Conservation (phyloP, 2,888 invertebrate species). For the Campoplex nolae region DNA sequence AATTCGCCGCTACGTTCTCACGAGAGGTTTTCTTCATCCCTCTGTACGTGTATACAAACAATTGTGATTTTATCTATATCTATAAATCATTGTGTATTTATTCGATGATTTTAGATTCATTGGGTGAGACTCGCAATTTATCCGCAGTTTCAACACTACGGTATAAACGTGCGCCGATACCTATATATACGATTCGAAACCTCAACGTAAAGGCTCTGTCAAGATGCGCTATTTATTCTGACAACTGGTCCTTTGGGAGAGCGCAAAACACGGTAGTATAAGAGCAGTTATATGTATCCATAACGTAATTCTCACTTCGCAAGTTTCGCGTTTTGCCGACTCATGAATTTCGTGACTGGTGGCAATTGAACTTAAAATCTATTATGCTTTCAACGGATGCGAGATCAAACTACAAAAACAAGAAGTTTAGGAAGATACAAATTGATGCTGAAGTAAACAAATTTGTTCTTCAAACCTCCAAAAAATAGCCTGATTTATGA, state of each 20-base stretch:
- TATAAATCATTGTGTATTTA: not conserved
- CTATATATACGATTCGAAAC: constrained; percentile 19
- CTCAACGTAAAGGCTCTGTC: not conserved
- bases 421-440: not conserved
- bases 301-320: constrained; percentile 16
- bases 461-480: not conserved
- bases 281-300: constrained; percentile 4
- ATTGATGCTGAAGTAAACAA: not conserved
- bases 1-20: constrained; percentile 44
- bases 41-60: not conserved
- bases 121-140: not conserved
- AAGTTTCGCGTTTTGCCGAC: not conserved
- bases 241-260: constrained; percentile 40
- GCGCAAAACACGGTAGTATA: constrained; percentile 13
- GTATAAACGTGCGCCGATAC: not conserved
- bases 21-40: constrained; percentile 13
- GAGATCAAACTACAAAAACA: not conserved
- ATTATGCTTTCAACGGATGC: not conserved
- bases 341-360: not conserved
- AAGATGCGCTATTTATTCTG: constrained; percentile 37
- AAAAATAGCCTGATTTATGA: not conserved
- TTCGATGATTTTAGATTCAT: not conserved
- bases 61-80: too few species aligned
- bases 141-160: not conserved
- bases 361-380: not conserved